Evolutionary conservation across 2,113 vertebrate genomes (phyloP).

Genomic region (Apodemus speciosus): DNA sequence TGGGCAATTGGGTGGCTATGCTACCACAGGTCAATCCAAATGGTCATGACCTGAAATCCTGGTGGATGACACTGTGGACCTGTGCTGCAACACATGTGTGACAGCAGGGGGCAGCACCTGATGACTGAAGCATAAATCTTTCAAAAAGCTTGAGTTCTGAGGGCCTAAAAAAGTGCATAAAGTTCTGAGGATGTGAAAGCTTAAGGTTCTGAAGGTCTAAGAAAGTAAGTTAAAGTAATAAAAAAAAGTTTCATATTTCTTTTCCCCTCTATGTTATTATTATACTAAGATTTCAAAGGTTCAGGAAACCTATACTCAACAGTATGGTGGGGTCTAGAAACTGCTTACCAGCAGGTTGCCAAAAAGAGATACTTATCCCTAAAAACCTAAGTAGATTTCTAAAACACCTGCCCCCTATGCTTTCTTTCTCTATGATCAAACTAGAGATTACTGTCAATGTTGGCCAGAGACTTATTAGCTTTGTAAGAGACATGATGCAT

Average conservation of each 20-base stretch:
- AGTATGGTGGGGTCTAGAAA: neutral
- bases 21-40: fast-evolving
- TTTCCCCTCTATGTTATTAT: neutral
- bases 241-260: neutral
- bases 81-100: neutral
- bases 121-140: neutral
- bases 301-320: neutral
- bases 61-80: neutral
- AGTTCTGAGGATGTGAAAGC: no score
- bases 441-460: neutral
- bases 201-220: neutral
- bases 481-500: neutral
- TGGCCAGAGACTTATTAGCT: neutral
- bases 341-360: neutral
- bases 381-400: neutral
- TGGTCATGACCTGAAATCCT: neutral
- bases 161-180: neutral
- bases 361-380: neutral
- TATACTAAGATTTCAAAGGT: neutral
- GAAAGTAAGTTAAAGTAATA: neutral
- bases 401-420: neutral
- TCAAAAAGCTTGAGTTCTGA: neutral
- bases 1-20: neutral
- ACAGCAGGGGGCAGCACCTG: neutral
- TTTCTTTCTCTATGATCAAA: neutral